Percentiles rank a stretch among this genome's conserved stretches.
Conservation (phyloP, 2,797 vertebrate genomes). For the Acridotheres tristis region DNA sequence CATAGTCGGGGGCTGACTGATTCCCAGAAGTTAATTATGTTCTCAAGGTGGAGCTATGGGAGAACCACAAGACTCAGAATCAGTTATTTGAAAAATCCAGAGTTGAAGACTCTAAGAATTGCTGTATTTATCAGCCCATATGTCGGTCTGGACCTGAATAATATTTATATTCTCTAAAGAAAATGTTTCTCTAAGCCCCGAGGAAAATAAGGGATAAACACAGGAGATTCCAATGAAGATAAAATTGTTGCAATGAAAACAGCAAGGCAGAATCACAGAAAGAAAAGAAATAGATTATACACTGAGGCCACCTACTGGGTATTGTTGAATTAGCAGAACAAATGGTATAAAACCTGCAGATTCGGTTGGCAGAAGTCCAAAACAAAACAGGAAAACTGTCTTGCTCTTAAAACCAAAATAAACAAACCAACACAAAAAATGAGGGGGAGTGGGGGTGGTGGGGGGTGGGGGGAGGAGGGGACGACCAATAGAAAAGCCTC, state of each 20-base stretch:
- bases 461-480: fast-evolving
- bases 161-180: background rate
- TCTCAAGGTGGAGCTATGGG: background rate
- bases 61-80: background rate
- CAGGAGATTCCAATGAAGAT: background rate
- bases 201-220: background rate
- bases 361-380: background rate
- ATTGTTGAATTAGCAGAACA: background rate
- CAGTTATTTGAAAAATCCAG: background rate
- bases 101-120: background rate
- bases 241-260: background rate
- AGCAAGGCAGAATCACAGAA: background rate
- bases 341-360: background rate
- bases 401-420: background rate
- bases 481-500: background rate
- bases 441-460: fast-evolving
- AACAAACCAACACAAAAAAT: background rate
- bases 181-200: background rate
- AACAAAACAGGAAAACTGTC: background rate
- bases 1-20: fast-evolving
- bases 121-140: background rate
- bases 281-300: slow-evolving; percentile 34
- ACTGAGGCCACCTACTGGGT: slow-evolving; percentile 62
- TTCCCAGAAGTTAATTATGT: background rate
- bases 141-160: background rate